phyloP scores from a whole-genome alignment of 2,888 invertebrate species.

The Lepidocyrtoides sp. region DNA sequence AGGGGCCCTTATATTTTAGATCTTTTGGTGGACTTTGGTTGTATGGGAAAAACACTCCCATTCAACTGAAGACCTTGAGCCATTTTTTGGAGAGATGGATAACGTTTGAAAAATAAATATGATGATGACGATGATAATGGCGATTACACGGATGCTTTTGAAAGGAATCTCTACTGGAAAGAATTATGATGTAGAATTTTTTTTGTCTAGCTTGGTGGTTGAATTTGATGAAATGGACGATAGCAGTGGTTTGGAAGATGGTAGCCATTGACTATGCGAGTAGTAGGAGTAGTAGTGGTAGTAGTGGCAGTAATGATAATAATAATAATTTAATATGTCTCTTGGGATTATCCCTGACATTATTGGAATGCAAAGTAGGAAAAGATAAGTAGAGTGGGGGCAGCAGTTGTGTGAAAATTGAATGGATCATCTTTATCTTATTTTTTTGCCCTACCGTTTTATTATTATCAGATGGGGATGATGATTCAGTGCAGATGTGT shows the following conservation, averaged over 20 bases:
- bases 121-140: neutral
- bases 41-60: neutral
- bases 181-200: no score
- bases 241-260: no score
- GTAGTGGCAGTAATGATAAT: no score
- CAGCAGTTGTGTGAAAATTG: neutral
- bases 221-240: neutral
- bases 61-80: conserved; percentile 12
- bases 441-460: neutral
- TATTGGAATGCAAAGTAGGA: conserved; percentile 34
- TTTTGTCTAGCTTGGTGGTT: no score
- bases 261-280: neutral
- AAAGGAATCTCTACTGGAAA: neutral
- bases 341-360: neutral
- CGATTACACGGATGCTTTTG: neutral
- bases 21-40: neutral
- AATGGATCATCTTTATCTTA: neutral
- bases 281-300: no score
- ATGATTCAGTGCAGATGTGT: no score
- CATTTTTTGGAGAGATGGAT: neutral
- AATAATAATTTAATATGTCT: neutral
- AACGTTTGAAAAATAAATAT: conserved; percentile 16
- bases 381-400: no score
- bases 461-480: no score
- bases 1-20: neutral